phyloP scores from a whole-genome alignment of 2,113 vertebrate genomes.

The Capreolus pygargus region DNA sequence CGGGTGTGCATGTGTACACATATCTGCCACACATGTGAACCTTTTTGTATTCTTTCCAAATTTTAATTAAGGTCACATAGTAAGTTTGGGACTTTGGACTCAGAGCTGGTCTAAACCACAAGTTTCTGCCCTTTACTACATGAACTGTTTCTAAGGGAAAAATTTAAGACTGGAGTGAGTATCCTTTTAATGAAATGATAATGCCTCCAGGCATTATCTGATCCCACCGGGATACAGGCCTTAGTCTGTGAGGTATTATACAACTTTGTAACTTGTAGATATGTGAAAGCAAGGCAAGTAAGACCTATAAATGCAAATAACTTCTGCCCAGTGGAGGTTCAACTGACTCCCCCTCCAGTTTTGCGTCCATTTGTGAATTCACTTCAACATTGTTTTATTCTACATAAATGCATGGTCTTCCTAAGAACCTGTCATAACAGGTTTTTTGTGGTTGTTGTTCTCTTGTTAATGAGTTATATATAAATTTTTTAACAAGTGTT shows the following conservation, averaged over 20 bases:
- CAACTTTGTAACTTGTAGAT: not conserved
- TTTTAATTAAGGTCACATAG: not conserved
- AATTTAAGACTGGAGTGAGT: not conserved
- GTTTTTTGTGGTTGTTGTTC: not conserved
- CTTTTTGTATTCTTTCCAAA: not conserved
- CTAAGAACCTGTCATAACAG: not conserved
- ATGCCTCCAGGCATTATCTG: not conserved
- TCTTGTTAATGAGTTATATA: not conserved
- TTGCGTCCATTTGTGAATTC: not conserved
- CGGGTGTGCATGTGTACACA: too few species aligned
- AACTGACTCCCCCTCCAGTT: not conserved
- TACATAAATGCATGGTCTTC: not conserved
- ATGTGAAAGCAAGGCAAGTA: not conserved
- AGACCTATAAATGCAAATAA: not conserved
- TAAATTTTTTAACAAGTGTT: not conserved
- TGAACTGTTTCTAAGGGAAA: not conserved
- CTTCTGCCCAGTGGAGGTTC: not conserved
- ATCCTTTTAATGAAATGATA: not conserved
- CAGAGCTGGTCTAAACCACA: not conserved
- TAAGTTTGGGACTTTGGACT: not conserved
- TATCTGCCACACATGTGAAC: not conserved
- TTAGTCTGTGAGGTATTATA: not conserved
- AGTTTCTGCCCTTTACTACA: not conserved
- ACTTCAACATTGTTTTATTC: not conserved
- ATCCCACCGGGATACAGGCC: not conserved